These are phyloP conservation scores for Paralvinella palmiformis DNA, from an alignment of 1,140 invertebrate genomes.

Conservation along the genomic window DNA sequence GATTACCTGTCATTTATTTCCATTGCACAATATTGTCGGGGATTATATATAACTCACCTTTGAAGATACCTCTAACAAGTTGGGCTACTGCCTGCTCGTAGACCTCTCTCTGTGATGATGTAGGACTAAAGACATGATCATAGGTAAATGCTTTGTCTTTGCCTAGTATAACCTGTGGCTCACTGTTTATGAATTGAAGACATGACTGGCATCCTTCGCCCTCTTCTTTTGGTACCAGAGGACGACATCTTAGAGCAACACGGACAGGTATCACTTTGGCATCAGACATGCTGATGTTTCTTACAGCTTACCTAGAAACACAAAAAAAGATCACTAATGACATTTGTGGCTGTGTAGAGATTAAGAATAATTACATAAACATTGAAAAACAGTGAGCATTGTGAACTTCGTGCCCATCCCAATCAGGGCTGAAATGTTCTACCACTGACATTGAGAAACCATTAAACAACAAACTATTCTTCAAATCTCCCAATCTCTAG, in stretches of 20 bases:
- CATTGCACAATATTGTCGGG: not conserved
- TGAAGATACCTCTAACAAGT: slow-evolving; percentile 72
- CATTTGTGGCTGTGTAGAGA: no score
- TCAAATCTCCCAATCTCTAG: no score
- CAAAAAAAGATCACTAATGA: no score
- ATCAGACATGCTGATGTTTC: no score
- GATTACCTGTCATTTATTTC: no score
- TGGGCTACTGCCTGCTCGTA: slow-evolving; percentile 69
- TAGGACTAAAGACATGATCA: slow-evolving; percentile 75
- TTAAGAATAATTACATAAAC: no score
- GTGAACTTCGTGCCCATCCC: no score
- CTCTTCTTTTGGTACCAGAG: slow-evolving; percentile 65
- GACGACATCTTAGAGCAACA: slow-evolving; percentile 74
- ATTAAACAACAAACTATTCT: no score
- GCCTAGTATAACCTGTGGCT: slow-evolving; percentile 41
- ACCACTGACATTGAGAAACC: no score
- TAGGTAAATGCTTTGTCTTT: slow-evolving; percentile 72
- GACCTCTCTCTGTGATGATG: slow-evolving; percentile 66
- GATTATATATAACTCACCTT: slow-evolving; percentile 56
- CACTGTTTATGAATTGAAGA: slow-evolving; percentile 30
- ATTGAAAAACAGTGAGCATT: no score
- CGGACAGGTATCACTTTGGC: slow-evolving; percentile 42
- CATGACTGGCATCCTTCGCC: slow-evolving; percentile 46
- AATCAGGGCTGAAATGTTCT: no score
- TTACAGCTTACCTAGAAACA: no score